These are phyloP conservation scores for Dendrocincla fuliginosa DNA, from an alignment of 2,797 vertebrate species.

Conservation along the genomic window DNA sequence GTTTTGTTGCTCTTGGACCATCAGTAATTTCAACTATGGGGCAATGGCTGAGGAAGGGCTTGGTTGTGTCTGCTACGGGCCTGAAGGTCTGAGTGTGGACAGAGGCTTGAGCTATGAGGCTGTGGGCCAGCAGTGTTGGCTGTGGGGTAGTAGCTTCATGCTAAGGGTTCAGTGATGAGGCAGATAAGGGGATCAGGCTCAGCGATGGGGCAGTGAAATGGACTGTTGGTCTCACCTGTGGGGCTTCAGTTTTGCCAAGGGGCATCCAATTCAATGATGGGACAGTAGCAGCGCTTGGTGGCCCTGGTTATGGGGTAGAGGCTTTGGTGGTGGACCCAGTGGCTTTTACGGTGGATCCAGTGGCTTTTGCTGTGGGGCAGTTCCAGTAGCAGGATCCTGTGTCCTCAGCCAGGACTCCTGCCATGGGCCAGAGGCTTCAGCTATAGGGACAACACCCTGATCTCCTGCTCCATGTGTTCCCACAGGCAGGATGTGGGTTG, in stretches of 20 bases:
- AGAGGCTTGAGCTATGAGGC: neutral
- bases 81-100: neutral
- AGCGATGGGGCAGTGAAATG: accelerated
- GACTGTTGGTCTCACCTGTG: neutral
- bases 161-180: neutral
- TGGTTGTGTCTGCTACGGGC: neutral
- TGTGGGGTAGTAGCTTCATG: neutral
- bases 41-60: neutral
- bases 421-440: neutral
- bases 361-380: neutral
- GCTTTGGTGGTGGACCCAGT: neutral
- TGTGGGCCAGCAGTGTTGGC: accelerated
- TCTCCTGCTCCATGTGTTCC: neutral
- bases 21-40: neutral
- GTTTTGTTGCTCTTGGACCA: neutral
- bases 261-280: neutral
- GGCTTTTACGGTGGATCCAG: neutral
- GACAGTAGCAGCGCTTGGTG: neutral
- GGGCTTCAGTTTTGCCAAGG: neutral
- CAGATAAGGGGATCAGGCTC: neutral
- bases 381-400: neutral
- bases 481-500: constrained; percentile 53
- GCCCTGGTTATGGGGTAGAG: neutral
- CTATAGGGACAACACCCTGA: neutral
- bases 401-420: neutral